Base-by-base conservation (phyloP, 2,888 invertebrate species). In the Gasteruption jaculator region DNA sequence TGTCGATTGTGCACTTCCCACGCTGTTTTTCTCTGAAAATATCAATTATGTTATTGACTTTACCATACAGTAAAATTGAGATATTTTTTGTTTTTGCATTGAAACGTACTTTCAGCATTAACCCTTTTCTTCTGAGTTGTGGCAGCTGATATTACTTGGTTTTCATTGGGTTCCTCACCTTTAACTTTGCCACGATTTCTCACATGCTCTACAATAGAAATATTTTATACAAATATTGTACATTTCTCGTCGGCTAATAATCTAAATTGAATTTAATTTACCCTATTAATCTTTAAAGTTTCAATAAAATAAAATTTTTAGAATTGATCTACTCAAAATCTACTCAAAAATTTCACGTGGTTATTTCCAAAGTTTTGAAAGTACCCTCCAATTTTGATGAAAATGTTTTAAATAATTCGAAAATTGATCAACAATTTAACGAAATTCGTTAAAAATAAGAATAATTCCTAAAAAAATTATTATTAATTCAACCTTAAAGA, bases 81-180 rank as follows among this genome's bases (percentile, higher is more conserved):
- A n/a, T n/a, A n/a, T n/a, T n/a, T n/a, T n/a, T n/a, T 5, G 1
- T 16, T n/a, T 16, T 35, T 37, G 12, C 8, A 12, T 25, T 22
- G 34, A 18, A 31, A 57, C 60, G 59, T 54, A 68, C 66, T 68
- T 54, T 70, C 69, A 18, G 56, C 33, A 42, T 54, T 49, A 35
- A 47, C 48, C 48, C 61, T 58, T 42, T 64, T 67, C 49, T 61
- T 61, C 18, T 55, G 55, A 30, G 54, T 33, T 32, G 51, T 54
- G 16, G 44, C 49, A 16, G 62, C 53, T 22, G 63, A 54, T 7
- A 57, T 50, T 20, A 59, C 50, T 43, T 60, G 61, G 42, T 54
- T 63, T 11, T 67, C 67, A 19, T 48, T 59, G 3, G 57, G 16
- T n/a, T 69, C 69, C 32, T 69, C 68, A 16, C 40, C 42, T 60